A percentile compares a stretch with the other conserved stretches of the same genome.
Evolutionary conservation across 2,888 invertebrate genomes (phyloP).

Genomic region (Limenitis camilla): DNA sequence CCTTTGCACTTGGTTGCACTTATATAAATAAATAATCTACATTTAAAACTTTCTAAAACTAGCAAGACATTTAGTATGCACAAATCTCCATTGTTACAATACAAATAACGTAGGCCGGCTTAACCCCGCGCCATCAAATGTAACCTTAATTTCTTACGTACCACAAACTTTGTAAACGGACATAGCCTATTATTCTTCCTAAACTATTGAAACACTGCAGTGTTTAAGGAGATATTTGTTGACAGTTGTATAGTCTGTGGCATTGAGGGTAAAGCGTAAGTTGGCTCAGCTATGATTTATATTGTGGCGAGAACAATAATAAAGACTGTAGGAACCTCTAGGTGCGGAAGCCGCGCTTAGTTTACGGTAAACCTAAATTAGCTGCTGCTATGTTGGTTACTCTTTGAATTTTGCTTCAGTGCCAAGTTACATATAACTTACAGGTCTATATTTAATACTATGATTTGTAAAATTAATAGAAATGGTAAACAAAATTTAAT

Average conservation of each 20-base stretch:
- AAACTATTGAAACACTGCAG: constrained; percentile 12
- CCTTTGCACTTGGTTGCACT: not conserved
- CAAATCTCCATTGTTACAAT: not conserved
- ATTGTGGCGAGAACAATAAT: constrained; percentile 56
- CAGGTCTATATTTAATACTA: too few relatives aligned
- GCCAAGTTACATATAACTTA: too few relatives aligned
- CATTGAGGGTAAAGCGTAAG: constrained; percentile 37
- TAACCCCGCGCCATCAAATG: constrained; percentile 7
- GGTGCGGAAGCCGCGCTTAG: constrained; percentile 55
- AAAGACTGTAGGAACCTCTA: constrained; percentile 11
- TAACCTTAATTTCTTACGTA: constrained; percentile 14
- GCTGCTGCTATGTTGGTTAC: constrained; percentile 46
- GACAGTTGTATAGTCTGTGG: constrained; percentile 28
- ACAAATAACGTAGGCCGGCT: not conserved
- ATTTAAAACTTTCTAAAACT: not conserved
- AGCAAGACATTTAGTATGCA: not conserved
- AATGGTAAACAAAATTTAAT: too few relatives aligned
- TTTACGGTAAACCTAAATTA: constrained; percentile 71
- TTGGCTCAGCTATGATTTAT: constrained; percentile 59
- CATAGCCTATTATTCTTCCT: constrained; percentile 15
- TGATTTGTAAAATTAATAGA: too few relatives aligned
- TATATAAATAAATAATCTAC: not conserved
- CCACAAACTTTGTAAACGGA: constrained; percentile 13
- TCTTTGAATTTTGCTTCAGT: constrained; percentile 1
- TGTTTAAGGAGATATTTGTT: constrained; percentile 16